phyloP scores from a whole-genome alignment of 2,113 vertebrate genomes.

The Vulpes lagopus region DNA sequence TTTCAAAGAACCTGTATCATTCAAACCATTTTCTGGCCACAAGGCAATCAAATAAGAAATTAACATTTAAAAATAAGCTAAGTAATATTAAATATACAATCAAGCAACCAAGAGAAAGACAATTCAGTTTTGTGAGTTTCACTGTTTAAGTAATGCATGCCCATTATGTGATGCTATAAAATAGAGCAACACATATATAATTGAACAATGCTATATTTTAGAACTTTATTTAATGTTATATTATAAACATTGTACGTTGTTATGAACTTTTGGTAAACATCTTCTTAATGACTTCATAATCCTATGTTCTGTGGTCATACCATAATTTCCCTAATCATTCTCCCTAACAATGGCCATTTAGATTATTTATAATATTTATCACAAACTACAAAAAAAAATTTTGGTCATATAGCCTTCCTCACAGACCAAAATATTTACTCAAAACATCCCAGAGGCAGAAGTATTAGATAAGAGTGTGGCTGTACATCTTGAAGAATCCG shows the following conservation, averaged over 20 bases:
- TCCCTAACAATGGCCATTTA: background rate
- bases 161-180: background rate
- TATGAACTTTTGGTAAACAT: background rate
- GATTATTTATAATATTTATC: background rate
- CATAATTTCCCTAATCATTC: background rate
- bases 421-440: background rate
- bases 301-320: background rate
- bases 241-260: background rate
- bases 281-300: background rate
- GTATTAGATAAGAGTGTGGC: background rate
- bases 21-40: background rate
- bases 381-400: background rate
- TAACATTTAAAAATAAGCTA: background rate
- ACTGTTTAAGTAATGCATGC: background rate
- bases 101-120: background rate
- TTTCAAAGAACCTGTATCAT: background rate
- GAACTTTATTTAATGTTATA: background rate
- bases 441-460: background rate
- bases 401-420: background rate
- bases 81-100: conserved; percentile 49
- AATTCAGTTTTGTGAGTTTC: background rate
- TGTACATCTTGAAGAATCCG: background rate
- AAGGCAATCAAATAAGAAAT: background rate
- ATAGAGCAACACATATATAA: background rate
- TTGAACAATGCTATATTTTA: background rate